Base-by-base conservation (phyloP, 2,113 vertebrate genomes). In the Hoplias malabaricus region DNA sequence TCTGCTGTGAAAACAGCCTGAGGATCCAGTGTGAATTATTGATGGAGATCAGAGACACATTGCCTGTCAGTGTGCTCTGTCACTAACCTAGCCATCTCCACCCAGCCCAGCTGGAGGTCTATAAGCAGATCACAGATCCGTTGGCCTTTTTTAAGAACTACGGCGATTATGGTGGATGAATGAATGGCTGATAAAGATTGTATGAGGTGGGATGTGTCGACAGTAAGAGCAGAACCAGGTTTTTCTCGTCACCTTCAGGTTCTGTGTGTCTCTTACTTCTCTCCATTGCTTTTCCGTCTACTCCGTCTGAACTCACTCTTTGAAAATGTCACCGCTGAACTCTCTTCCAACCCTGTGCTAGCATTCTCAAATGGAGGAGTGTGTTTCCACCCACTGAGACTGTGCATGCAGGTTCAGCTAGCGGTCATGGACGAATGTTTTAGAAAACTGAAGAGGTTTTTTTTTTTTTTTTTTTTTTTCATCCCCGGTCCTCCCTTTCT, bases 361-460 rank as follows among this genome's bases (percentile, higher is more conserved):
- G 56, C 65, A 33, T 80, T 80, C 73, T 79, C 81, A 36, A 71
- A 83, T 83, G 68, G 38, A 76, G 77, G 74, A 72, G 81, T 83
- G 72, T 69, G 67, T 76, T 83, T 75, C 78, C 77, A 79, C 68
- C 76, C 42, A 62, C 68, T 54, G 62, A 76, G 74, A 73, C 62
- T 69, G 62, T 79, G 34, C 67, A 61, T 76, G 67, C 72, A 79
- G 77, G 81, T 83, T 80, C 81, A 79, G 63, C 68, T 62, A 57
- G 81, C 81, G 77, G 81, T 80, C 77, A 83, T 79, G 73, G 48
- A 42, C 67, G 31, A 76, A 83, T 79, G 81, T 76, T 83, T 76
- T 76, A 76, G 72, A 73, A 63, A 76, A 78, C 54, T 78, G 54
- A 23, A 48, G 69, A 25, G 36, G 7, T 73, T 38, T 53, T 77